Evolutionary conservation across 2,113 vertebrate genomes (phyloP), one percentile per base, ranked within the genome.

Genomic region (Eubucco bourcierii): DNA sequence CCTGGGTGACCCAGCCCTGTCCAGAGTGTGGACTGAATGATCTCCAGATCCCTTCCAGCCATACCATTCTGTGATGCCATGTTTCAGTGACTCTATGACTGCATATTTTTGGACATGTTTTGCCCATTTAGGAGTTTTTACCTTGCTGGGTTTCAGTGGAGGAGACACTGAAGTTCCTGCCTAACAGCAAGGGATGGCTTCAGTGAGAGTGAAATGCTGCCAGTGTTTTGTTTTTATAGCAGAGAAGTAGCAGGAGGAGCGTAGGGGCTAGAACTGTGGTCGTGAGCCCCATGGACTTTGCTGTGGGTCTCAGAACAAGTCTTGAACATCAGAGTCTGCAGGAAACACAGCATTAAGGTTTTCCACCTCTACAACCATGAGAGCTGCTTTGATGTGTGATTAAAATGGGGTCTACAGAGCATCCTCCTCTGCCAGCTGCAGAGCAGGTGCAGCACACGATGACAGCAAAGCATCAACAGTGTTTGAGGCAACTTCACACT

Each of bases 371-470:
- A 88, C 72, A 90, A 12, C 87, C 52, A 47, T 2, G 80, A 82
- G 80, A 94, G 78, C 72, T 88, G 41, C 73, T 96, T 94, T 95
- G 91, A 90, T 94, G 75, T 96, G 68, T 94, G 91, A 82, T 83
- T 90, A 97, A 93, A 77, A n/a, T 2, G 5, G 60, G 31, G 39
- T 79, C 86, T 87, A 77, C 46, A 79, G 68, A 67, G 61, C 68
- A 94, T 74, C 72, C 68, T 84, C 33, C 64, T 86, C 61, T 85
- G 76, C 21, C n/a, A 44, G 34, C 60, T 76, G 66, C n/a, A 89
- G 91, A 94, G 76, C 27, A 87, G 64, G 60, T 67, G 76, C 91
- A 89, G 93, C 87, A 81, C 68, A 86, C 4, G 10, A 76, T 55
- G 88, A 91, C 88, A 82, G 88, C 84, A 93, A 91, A 92, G 84